Evolutionary conservation across 2,888 invertebrate species (phyloP).

Genomic region (Drosophila aldrichi): DNA sequence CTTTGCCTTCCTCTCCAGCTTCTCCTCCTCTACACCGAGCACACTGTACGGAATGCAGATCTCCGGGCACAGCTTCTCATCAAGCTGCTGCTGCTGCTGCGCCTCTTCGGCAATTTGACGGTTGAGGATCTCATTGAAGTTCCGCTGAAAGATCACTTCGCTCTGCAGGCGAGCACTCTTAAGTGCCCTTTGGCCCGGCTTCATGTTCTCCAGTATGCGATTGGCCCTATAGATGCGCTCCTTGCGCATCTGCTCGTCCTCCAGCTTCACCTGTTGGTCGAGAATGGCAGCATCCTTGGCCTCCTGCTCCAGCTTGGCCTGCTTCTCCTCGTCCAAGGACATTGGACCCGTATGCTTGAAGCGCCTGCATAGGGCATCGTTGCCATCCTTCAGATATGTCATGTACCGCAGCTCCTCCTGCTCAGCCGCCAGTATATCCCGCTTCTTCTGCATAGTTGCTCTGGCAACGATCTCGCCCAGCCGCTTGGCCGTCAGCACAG

Average conservation of each 20-base stretch:
- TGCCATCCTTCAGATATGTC: constrained; percentile 55
- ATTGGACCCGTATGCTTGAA: constrained; percentile 27
- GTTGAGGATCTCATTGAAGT: constrained; percentile 47
- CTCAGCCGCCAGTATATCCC: not conserved
- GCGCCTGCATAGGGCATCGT: constrained; percentile 29
- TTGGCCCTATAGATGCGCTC: constrained; percentile 57
- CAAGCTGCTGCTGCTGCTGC: constrained; percentile 32
- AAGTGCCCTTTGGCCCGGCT: constrained; percentile 51
- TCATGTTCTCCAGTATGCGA: constrained; percentile 52
- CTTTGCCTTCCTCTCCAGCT: constrained; percentile 44
- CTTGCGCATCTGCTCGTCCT: constrained; percentile 49
- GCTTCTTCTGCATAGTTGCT: not conserved
- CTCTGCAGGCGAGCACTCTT: constrained; percentile 47
- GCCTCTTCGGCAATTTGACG: constrained; percentile 45
- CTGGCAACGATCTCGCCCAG: not conserved
- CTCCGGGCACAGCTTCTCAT: constrained; percentile 55
- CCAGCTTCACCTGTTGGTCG: constrained; percentile 6
- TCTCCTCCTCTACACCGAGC: constrained; percentile 50
- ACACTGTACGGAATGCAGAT: constrained; percentile 41
- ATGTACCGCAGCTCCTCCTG: constrained; percentile 57
- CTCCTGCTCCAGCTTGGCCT: constrained; percentile 1
- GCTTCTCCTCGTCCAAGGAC: constrained; percentile 8
- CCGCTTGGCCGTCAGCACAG: constrained; percentile 2
- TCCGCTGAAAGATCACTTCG: constrained; percentile 48
- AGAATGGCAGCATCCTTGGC: constrained; percentile 15